phyloP scores from a whole-genome alignment of 2,113 vertebrate genomes.

The Tor tambroides region DNA sequence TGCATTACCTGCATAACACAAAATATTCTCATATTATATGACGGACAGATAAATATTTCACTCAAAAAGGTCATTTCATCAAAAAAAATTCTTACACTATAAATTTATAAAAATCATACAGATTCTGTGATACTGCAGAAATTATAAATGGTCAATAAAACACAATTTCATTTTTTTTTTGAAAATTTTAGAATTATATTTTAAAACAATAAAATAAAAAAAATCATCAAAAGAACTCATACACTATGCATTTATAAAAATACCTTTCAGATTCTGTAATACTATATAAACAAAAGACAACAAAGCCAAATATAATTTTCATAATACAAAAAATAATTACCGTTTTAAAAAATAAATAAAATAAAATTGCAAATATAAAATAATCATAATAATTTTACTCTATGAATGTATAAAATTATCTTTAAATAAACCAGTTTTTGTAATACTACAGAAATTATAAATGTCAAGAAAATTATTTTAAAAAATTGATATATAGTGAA shows the following conservation, averaged over 20 bases:
- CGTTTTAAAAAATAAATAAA: too few species aligned
- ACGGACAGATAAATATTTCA: not conserved
- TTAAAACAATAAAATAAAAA: too few species aligned
- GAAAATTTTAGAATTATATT: too few species aligned
- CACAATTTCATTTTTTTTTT: not conserved
- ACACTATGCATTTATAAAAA: not conserved
- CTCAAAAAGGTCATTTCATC: not conserved
- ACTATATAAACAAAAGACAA: not conserved
- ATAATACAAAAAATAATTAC: too few species aligned
- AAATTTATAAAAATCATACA: not conserved
- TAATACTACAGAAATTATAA: too few species aligned
- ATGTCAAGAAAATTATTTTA: too few species aligned
- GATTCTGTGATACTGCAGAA: not conserved
- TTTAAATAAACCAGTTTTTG: not conserved
- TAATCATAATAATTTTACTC: too few species aligned
- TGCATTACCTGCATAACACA: conserved; percentile 76
- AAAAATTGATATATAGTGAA: too few species aligned
- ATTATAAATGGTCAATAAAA: not conserved
- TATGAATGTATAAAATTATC: not conserved
- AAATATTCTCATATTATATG: not conserved
- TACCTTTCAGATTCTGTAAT: not conserved
- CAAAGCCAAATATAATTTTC: not conserved
- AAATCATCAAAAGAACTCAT: not conserved
- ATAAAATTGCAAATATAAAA: too few species aligned
- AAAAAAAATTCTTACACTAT: not conserved